Evolutionary conservation across 2,797 vertebrate genomes (phyloP).

Genomic region (Tragopan temminckii): DNA sequence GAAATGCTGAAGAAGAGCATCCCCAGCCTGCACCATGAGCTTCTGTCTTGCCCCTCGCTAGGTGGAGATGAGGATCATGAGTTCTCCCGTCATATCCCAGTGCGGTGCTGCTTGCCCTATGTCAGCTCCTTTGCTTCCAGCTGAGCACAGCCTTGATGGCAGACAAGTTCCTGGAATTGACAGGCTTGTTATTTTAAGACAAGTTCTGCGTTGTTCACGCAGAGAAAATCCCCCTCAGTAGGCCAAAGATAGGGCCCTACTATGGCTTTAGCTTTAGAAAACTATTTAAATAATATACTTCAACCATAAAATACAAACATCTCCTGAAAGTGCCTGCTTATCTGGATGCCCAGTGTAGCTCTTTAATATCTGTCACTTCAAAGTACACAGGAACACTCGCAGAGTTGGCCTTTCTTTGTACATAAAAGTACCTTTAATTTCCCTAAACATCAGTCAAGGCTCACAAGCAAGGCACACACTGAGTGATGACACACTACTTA

Average conservation of each 20-base stretch:
- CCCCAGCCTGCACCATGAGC: background rate
- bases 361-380: background rate
- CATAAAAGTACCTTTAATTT: background rate
- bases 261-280: background rate
- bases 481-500: background rate
- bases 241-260: background rate
- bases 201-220: background rate
- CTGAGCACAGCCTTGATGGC: background rate
- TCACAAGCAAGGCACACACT: background rate
- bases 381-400: background rate
- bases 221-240: background rate
- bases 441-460: background rate
- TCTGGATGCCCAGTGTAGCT: background rate
- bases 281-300: background rate
- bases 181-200: background rate
- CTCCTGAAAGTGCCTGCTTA: background rate
- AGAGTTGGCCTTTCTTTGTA: background rate
- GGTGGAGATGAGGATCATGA: background rate
- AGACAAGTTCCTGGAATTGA: background rate
- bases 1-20: background rate
- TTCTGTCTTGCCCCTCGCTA: background rate
- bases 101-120: fast-evolving
- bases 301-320: background rate
- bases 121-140: background rate
- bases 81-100: background rate